Base-by-base conservation (phyloP, 2,797 vertebrate genomes). In the Crax fasciolata region DNA sequence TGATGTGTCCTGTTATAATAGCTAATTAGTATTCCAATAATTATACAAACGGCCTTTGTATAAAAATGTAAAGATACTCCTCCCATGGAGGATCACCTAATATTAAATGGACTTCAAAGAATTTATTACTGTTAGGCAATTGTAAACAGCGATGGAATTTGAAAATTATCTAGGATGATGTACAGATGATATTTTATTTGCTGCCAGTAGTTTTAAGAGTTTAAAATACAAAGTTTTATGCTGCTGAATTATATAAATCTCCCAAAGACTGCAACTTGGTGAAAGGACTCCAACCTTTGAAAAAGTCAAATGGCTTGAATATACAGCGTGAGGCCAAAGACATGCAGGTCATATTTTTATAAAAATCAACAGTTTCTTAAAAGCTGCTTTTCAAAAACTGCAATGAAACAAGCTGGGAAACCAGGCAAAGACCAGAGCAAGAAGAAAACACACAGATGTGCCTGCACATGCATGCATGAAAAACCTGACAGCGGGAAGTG, bases 21-120 rank as follows among this genome's bases (percentile, higher is more conserved):
- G 83, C 48, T 79, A 54, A 67, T 24, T 21, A 3, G 4, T 43
- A 59, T 59, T 81, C 21, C 28, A 24, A 14, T 39, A 84, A 74
- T 70, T 74, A 84, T 13, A 70, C n/a, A 81, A 66, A 63, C 10
- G 76, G 13, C 25, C 68, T 63, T 11, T 73, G 28, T 59, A 84
- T 15, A 86, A 52, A 35, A 35, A 70, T 19, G 59, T 79, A 82
- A 92, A 93, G 80, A 46, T 70, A 91, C 91, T n/a, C 25, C 15
- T 61, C 27, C 58, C 2, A 3, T 16, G 25, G 19, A 10, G 8
- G 1, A 9, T 65, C 95, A 63, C 23, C 66, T 57, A 25, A 46
- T 74, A 65, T 57, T 80, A 86, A 84, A 89, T 9, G 38, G 38
- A 78, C 35, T 75, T 83, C 46, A 87, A 74, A 72, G 20, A 71